phyloP scores from a whole-genome alignment of 2,888 invertebrate species.

The Aleiodes leptofemur region DNA sequence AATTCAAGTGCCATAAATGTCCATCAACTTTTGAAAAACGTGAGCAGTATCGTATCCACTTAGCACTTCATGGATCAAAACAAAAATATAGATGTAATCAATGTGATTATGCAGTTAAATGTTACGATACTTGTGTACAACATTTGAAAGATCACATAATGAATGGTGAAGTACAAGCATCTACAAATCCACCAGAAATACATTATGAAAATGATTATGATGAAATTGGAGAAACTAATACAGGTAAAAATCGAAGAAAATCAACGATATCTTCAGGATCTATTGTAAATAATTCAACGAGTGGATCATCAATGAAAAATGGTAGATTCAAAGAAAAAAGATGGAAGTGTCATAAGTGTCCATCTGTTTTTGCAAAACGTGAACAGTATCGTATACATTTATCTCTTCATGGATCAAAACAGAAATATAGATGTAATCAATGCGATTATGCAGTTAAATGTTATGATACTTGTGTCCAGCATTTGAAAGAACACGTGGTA shows the following conservation, averaged over 20 bases:
- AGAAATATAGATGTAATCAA: constrained; percentile 87
- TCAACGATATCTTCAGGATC: constrained; percentile 42
- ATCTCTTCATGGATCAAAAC: constrained; percentile 88
- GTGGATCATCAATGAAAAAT: constrained; percentile 78
- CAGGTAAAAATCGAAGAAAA: constrained; percentile 50
- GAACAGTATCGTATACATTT: constrained; percentile 90
- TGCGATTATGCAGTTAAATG: constrained; percentile 94
- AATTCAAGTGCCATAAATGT: constrained; percentile 90
- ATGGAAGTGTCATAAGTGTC: constrained; percentile 90
- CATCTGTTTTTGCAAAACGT: constrained; percentile 90
- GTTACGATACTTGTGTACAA: constrained; percentile 89
- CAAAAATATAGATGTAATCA: constrained; percentile 89
- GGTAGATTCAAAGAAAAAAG: constrained; percentile 86
- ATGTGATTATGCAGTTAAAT: constrained; percentile 93
- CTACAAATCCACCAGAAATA: constrained; percentile 74
- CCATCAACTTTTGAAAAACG: constrained; percentile 92
- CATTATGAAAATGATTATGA: constrained; percentile 10
- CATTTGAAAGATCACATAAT: constrained; percentile 88
- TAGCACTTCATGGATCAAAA: constrained; percentile 88
- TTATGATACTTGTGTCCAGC: constrained; percentile 89
- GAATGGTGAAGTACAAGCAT: constrained; percentile 82
- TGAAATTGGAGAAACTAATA: constrained; percentile 4
- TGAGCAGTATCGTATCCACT: constrained; percentile 89
- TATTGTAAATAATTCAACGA: constrained; percentile 29
- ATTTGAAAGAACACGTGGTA: constrained; percentile 86